A percentile compares a stretch with the other conserved stretches of the same genome.
phyloP scores from a whole-genome alignment of 2,797 vertebrate genomes.

The Scarus forsteni region DNA sequence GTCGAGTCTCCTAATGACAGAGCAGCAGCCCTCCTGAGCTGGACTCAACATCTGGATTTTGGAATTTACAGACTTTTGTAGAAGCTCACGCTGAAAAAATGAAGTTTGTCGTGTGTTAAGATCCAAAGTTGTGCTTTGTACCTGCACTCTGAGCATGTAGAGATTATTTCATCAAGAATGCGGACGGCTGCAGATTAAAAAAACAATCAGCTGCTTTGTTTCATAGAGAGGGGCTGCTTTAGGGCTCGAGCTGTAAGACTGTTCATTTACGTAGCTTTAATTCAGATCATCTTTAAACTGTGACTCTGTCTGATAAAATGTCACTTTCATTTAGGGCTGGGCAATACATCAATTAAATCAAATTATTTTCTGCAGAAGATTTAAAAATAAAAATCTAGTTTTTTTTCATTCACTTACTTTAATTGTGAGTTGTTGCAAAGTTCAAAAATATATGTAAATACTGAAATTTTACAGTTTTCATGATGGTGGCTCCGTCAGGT shows the following conservation, averaged over 20 bases:
- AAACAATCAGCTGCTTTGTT: slow-evolving; percentile 24
- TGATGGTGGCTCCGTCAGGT: too few species aligned
- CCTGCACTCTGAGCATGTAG: slow-evolving; percentile 19
- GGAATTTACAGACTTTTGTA: slow-evolving; percentile 3
- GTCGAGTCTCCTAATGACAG: slow-evolving; percentile 31
- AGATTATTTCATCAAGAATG: slow-evolving; percentile 9
- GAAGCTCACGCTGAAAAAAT: slow-evolving; percentile 9
- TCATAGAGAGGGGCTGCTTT: not conserved
- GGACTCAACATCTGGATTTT: slow-evolving; percentile 30
- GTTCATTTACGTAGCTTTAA: slow-evolving; percentile 55
- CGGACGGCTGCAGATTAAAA: slow-evolving; percentile 15
- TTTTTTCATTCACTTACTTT: too few species aligned
- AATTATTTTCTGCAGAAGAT: too few species aligned
- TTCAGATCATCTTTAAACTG: slow-evolving; percentile 35
- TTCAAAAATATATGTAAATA: too few species aligned
- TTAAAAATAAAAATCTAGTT: too few species aligned
- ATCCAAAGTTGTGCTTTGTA: slow-evolving; percentile 49
- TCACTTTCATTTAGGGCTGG: slow-evolving; percentile 13
- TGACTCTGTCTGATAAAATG: slow-evolving; percentile 17
- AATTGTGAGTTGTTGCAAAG: too few species aligned
- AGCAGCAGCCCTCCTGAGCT: slow-evolving; percentile 34
- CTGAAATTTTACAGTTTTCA: too few species aligned
- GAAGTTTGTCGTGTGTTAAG: slow-evolving; percentile 17
- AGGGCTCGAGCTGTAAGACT: slow-evolving; percentile 9
- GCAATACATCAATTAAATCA: too few species aligned